Conservation (phyloP, 2,113 vertebrate species). For the Lophotis ruficrista region DNA sequence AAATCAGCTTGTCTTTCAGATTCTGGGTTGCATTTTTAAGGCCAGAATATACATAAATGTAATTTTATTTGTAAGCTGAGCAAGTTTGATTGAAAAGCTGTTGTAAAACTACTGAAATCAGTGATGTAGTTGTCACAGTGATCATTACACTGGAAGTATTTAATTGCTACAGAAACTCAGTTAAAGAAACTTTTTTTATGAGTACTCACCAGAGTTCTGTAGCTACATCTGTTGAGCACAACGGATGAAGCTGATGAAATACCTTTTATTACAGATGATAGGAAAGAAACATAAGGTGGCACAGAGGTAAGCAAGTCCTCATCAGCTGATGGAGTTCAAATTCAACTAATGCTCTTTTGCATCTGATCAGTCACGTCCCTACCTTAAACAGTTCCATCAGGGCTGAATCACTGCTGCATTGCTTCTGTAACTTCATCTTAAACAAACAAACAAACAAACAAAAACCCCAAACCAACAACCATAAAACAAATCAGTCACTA, state of each 20-base stretch:
- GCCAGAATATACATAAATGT: not conserved
- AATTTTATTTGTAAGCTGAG: not conserved
- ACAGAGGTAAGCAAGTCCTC: conserved; percentile 74
- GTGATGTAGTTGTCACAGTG: not conserved
- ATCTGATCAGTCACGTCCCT: not conserved
- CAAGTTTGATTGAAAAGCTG: not conserved
- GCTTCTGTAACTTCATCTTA: not conserved
- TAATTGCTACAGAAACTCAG: not conserved
- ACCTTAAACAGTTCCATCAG: not conserved
- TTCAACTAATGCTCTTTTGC: not conserved
- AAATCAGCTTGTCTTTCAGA: not conserved
- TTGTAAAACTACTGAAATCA: not conserved
- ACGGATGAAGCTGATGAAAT: conserved; percentile 85
- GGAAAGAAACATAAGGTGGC: conserved; percentile 79
- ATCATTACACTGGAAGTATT: not conserved
- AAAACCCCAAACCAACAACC: not conserved
- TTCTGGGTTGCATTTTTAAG: not conserved
- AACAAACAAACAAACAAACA: not conserved
- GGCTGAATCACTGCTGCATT: not conserved
- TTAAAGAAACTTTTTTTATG: not conserved
- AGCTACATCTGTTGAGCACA: conserved; percentile 8
- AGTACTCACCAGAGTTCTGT: not conserved
- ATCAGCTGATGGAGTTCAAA: not conserved
- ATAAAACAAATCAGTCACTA: not conserved
- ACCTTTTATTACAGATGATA: conserved; percentile 81